Percentiles rank a stretch among this genome's conserved stretches.
phyloP scores from a whole-genome alignment of 1,140 invertebrate species.

The Drosophila varians region DNA sequence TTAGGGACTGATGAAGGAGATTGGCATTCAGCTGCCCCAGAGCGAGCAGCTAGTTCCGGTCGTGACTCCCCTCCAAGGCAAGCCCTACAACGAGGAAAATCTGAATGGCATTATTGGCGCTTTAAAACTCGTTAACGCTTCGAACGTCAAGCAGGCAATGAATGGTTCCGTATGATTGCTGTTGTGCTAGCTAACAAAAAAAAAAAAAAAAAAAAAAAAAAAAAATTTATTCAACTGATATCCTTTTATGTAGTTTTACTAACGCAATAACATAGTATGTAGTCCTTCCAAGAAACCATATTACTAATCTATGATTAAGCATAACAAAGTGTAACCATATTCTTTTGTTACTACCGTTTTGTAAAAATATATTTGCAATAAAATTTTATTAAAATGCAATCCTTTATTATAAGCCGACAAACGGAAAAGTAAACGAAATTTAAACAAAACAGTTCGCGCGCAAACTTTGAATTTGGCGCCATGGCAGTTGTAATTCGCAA shows the following conservation, averaged over 20 bases:
- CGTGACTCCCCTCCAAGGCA: slow-evolving; percentile 70
- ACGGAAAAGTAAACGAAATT: too few relatives aligned
- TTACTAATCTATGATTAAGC: slow-evolving; percentile 38
- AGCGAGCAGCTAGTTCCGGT: slow-evolving; percentile 72
- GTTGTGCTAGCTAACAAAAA: slow-evolving; percentile 30
- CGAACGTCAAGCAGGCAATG: slow-evolving; percentile 81
- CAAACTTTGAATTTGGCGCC: too few relatives aligned
- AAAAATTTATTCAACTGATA: not conserved
- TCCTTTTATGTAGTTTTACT: slow-evolving; percentile 23
- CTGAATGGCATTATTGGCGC: slow-evolving; percentile 74
- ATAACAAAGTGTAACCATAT: slow-evolving; percentile 11
- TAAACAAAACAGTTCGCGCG: too few relatives aligned
- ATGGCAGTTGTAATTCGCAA: too few relatives aligned
- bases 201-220: slow-evolving; percentile 4
- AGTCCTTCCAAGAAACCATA: slow-evolving; percentile 31
- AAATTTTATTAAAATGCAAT: slow-evolving; percentile 23
- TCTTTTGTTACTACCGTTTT: slow-evolving; percentile 38
- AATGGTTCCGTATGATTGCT: slow-evolving; percentile 68
- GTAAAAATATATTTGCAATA: slow-evolving; percentile 43
- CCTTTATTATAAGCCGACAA: too few relatives aligned
- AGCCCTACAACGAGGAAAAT: slow-evolving; percentile 75
- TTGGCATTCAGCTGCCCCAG: slow-evolving; percentile 65
- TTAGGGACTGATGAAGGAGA: slow-evolving; percentile 77
- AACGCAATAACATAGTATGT: slow-evolving; percentile 28
- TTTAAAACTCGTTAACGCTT: slow-evolving; percentile 71